These are phyloP conservation scores for Chrysodeixis includens DNA, from an alignment of 2,888 invertebrate genomes.

Conservation along the genomic window DNA sequence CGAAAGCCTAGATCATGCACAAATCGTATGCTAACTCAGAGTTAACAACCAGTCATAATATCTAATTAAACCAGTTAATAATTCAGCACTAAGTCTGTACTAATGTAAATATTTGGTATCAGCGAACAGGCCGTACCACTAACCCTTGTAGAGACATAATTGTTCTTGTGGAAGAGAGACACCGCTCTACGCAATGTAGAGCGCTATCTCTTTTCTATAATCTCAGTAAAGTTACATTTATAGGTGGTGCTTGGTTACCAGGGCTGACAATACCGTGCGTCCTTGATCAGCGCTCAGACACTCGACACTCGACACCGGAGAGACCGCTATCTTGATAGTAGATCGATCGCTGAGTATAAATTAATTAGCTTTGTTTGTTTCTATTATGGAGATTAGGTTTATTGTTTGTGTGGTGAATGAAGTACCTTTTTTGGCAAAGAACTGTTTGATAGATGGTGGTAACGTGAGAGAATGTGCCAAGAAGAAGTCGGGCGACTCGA, in stretches of 20 bases:
- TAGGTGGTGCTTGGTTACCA: no score
- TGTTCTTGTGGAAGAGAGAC: no score
- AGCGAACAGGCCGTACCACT: no score
- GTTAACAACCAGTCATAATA: conserved; percentile 35
- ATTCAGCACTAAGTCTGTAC: conserved; percentile 39
- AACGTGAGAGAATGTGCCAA: no score
- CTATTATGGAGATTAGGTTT: conserved; percentile 29
- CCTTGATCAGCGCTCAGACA: conserved; percentile 50
- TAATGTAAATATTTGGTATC: conserved; percentile 49
- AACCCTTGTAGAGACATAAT: no score
- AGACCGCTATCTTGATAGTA: conserved; percentile 45
- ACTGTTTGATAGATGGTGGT: no score
- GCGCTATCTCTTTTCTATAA: no score
- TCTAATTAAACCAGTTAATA: conserved; percentile 53
- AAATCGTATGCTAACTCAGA: conserved; percentile 15
- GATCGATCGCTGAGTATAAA: conserved; percentile 51
- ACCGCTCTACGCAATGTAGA: no score
- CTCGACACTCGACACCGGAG: conserved; percentile 44
- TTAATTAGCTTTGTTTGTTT: conserved; percentile 59
- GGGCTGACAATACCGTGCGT: conserved; percentile 42
- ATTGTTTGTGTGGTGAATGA: background rate
- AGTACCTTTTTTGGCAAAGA: background rate
- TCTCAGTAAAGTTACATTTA: no score
- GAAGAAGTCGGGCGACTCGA: no score
- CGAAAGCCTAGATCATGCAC: background rate